Base-by-base conservation (phyloP, 2,888 invertebrate species). In the Drosophila subquinaria region DNA sequence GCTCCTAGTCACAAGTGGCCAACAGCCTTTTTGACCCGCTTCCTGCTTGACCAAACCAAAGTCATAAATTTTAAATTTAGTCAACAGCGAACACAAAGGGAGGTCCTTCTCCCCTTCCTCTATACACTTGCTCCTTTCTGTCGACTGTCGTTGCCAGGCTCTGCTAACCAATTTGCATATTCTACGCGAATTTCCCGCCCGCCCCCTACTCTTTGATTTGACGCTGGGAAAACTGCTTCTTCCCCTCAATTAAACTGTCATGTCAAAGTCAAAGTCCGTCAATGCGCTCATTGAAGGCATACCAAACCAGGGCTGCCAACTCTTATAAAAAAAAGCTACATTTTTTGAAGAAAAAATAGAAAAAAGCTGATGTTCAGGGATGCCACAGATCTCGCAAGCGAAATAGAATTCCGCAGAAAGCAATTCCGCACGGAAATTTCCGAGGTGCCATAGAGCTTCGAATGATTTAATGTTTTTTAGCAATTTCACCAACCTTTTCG, bases 51-150 rank as follows among this genome's bases (percentile, higher is more conserved):
- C 30, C 30, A 71, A 50, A 68, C 73, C 62, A 69, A 71, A 79
- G 73, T 86, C 84, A 90, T 85, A 80, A 74, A 90, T 89, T 74
- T 83, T 73, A 89, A 90, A 89, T 86, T 78, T 67, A 66, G 85
- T 64, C 72, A 63, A 71, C 69, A 57, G 61, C 47, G 17, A 33
- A 48, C 56, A 38, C 63, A 45, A 38, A 38, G 72, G 35, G 68
- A 27, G 15, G 5, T 9, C 15, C 35, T 56, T 30, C 23, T 35
- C 30, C 30, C 8, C 30, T 27, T 11, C 9, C 13, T 3, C 50
- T 33, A 40, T 17, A 10, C 20, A 6, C 27, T 5, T 27, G 9
- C 33, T 33, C 30, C 33, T 20, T 27, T 23, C 30, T 51, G 35
- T 45, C 20, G 36, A 5, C 56, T 53, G 35, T 62, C 42, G 47